These are phyloP conservation scores for Aricia artaxerxes DNA, from an alignment of 2,888 invertebrate genomes.

Conservation along the genomic window DNA sequence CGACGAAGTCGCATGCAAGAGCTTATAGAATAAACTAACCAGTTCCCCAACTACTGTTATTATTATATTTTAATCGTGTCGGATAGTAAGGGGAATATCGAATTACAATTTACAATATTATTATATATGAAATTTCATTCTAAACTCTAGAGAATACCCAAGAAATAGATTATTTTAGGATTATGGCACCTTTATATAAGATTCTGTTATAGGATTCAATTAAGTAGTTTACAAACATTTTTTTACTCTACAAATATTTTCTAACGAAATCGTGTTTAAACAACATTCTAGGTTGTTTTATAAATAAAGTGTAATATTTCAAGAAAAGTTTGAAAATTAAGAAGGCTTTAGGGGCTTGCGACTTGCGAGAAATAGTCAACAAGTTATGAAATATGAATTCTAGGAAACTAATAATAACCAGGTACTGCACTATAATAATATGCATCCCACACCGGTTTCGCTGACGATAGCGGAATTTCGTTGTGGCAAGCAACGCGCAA, in stretches of 20 bases:
- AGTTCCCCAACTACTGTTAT: too few species aligned
- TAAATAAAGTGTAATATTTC: neutral
- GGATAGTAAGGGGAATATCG: too few species aligned
- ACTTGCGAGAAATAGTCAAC: neutral
- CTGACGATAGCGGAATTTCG: neutral
- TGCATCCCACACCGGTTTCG: neutral
- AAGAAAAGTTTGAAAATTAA: neutral
- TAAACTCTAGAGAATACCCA: too few species aligned
- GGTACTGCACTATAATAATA: neutral
- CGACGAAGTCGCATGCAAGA: too few species aligned
- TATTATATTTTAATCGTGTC: too few species aligned
- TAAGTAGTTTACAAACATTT: too few species aligned
- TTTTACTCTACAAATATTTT: neutral
- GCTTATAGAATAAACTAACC: too few species aligned
- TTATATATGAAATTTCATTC: too few species aligned
- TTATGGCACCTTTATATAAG: too few species aligned
- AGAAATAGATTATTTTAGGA: too few species aligned
- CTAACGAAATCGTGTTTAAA: neutral
- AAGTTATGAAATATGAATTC: conserved; percentile 5
- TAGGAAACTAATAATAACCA: neutral
- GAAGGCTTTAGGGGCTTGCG: neutral
- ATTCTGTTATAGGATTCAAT: too few species aligned
- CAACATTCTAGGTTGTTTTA: neutral
- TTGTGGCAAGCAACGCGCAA: neutral
- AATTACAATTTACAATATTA: too few species aligned